These are phyloP conservation scores for Pantherophis alleghaniensis DNA, from an alignment of 2,797 vertebrate genomes.

Conservation along the genomic window DNA sequence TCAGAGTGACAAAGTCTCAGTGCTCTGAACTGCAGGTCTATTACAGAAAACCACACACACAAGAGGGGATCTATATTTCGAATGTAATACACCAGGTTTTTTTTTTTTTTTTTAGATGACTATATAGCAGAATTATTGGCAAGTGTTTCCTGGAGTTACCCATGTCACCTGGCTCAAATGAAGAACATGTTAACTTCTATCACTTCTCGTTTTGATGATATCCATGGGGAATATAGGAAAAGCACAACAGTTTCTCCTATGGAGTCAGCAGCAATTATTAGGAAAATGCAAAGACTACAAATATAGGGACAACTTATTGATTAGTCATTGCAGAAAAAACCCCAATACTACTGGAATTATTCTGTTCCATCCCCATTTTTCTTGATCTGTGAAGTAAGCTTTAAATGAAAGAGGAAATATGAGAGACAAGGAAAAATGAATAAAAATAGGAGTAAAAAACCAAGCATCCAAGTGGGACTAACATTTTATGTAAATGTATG, in stretches of 20 bases:
- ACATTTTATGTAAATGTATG: neutral
- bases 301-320: neutral
- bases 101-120: neutral
- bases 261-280: neutral
- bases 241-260: neutral
- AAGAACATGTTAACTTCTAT: neutral
- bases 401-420: neutral
- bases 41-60: neutral
- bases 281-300: slow-evolving; percentile 7
- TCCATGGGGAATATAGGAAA: neutral
- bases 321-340: neutral
- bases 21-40: neutral
- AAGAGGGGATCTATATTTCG: neutral
- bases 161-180: neutral
- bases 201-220: neutral
- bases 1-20: neutral
- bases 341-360: neutral
- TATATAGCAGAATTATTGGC: neutral
- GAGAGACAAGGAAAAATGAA: neutral
- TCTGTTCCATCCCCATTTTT: neutral
- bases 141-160: neutral
- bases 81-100: neutral
- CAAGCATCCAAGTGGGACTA: neutral
- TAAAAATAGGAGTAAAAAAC: neutral
- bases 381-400: neutral